Conservation (phyloP, 1,140 invertebrate genomes). For the Anoplophora glabripennis region DNA sequence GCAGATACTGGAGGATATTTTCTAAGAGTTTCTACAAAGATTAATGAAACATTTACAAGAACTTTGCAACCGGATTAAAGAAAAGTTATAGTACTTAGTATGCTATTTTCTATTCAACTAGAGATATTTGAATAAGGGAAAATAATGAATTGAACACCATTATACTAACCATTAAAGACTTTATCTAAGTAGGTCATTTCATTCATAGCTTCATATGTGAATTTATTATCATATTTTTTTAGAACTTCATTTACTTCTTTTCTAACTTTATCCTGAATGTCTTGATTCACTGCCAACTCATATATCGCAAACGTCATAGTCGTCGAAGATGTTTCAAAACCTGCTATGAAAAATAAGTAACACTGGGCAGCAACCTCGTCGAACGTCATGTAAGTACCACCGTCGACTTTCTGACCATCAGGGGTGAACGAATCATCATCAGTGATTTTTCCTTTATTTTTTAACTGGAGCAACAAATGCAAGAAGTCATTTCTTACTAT, state of each 20-base stretch:
- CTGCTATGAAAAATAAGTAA: slow-evolving; percentile 59
- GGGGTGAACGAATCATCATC: not conserved
- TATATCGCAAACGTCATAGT: slow-evolving; percentile 55
- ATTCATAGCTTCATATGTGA: slow-evolving; percentile 46
- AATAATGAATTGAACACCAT: no score
- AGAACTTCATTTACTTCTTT: slow-evolving; percentile 52
- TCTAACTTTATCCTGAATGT: slow-evolving; percentile 55
- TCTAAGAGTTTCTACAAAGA: not conserved
- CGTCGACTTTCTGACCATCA: slow-evolving; percentile 52
- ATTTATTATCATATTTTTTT: slow-evolving; percentile 31
- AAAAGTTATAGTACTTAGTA: no score
- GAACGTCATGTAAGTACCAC: slow-evolving; percentile 40
- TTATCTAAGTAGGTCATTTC: slow-evolving; percentile 50
- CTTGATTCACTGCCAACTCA: slow-evolving; percentile 57
- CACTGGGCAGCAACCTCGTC: slow-evolving; percentile 58
- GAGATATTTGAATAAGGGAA: no score
- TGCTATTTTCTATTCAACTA: no score
- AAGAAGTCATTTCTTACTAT: slow-evolving; percentile 55
- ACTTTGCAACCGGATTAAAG: no score
- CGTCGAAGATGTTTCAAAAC: slow-evolving; percentile 61
- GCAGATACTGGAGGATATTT: not conserved
- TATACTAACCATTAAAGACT: slow-evolving; percentile 45
- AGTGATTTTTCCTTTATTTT: slow-evolving; percentile 44
- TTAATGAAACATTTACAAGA: no score
- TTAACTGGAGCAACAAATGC: slow-evolving; percentile 54